phyloP scores from a whole-genome alignment of 2,888 invertebrate genomes.

The Abscondita cerata region DNA sequence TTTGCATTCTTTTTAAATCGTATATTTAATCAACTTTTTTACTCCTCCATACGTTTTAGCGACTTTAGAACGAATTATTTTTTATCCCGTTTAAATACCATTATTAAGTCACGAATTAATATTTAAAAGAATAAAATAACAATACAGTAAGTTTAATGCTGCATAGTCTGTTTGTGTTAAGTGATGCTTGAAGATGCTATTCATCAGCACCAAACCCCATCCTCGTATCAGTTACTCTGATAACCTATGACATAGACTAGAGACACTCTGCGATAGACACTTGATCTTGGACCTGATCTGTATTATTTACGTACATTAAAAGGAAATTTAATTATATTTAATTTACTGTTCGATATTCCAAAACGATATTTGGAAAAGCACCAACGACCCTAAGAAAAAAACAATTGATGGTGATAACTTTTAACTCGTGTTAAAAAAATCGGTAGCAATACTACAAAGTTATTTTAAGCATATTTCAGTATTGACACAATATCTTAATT shows the following conservation, averaged over 20 bases:
- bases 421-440: too few relatives aligned
- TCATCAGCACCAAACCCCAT: slow-evolving; percentile 32
- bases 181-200: slow-evolving; percentile 43
- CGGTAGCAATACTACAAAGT: too few relatives aligned
- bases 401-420: too few relatives aligned
- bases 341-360: too few relatives aligned
- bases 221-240: slow-evolving; percentile 35
- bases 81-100: too few relatives aligned
- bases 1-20: too few relatives aligned
- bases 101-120: not conserved
- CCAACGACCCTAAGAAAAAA: not conserved
- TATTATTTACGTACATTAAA: slow-evolving; percentile 20
- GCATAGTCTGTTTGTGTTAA: slow-evolving; percentile 43
- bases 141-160: slow-evolving; percentile 23
- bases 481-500: not conserved
- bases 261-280: slow-evolving; percentile 25
- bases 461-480: not conserved
- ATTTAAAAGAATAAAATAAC: slow-evolving; percentile 20
- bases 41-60: too few relatives aligned
- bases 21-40: too few relatives aligned
- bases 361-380: too few relatives aligned
- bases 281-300: slow-evolving; percentile 29
- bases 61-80: too few relatives aligned
- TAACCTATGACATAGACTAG: slow-evolving; percentile 36
- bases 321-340: slow-evolving; percentile 9